Evolutionary conservation across 2,888 invertebrate species (phyloP), one percentile per base, ranked within the genome.

Genomic region (Drosophila demipolita): DNA sequence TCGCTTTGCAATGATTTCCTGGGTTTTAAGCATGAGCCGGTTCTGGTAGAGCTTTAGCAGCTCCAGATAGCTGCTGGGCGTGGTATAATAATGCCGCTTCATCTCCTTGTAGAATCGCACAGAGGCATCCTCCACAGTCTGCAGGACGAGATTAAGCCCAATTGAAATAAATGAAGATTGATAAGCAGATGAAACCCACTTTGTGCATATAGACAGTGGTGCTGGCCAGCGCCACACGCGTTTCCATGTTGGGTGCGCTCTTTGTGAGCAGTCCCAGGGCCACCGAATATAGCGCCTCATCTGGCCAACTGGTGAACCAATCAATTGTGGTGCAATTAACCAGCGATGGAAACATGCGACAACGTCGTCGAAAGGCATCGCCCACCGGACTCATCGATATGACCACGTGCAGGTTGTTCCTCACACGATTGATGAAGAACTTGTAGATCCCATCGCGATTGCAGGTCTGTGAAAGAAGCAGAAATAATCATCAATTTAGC

Each of bases 321-420:
- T 98, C 98, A 68, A 98, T 98, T 0, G 98, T 98, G 90, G 98
- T 98, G 91, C 98, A 98, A 93, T 98, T 98, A 8, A 98, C 97
- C 75, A 99, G 94, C 0, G 98, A 98, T 0, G 98, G 99, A 92
- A 98, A 99, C 97, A 98, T 98, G 50, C 98, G 95, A 84, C 98
- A 97, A 9, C 98, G 95, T 48, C 97, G 95, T 73, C 97, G 96
- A 92, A 98, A 98, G 0, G 97, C 96, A 91, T 97, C 97, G 1
- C 98, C 98, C 1, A 98, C 97, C 0, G 98, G 98, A 91, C 97
- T 97, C 97, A 98, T 97, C 75, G 97, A 97, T 58, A 98, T 94
- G 61, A 97, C 97, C 40, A 98, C 94, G 91, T 98, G 98, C 6
- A 98, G 94, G 92, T 97, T 97, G 66, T 95, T 95, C 48, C 97